phyloP scores from a whole-genome alignment of 2,888 invertebrate species.

The Limulus polyphemus region DNA sequence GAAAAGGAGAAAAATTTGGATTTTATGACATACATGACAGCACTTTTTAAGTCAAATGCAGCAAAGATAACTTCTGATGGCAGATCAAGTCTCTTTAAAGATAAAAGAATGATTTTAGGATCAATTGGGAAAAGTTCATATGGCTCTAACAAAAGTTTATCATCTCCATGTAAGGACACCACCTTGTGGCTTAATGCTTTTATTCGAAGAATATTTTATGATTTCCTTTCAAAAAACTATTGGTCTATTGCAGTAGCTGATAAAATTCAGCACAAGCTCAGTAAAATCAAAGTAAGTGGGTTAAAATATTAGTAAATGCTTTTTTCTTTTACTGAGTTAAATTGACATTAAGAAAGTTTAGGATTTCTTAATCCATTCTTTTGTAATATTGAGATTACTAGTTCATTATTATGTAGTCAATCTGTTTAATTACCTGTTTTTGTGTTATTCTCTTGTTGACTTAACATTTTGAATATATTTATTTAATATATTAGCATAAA shows the following conservation, averaged over 20 bases:
- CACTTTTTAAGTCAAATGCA: not conserved
- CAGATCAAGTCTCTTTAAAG: not conserved
- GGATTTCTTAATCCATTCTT: too few species aligned
- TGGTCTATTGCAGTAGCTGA: constrained; percentile 58
- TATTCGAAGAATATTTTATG: constrained; percentile 63
- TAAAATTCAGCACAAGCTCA: constrained; percentile 71
- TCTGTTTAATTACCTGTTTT: too few species aligned
- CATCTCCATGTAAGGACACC: not conserved
- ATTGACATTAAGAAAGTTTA: too few species aligned
- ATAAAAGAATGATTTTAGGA: too few species aligned
- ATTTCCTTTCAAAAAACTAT: constrained; percentile 58
- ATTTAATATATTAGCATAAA: too few species aligned
- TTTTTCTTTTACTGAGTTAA: too few species aligned
- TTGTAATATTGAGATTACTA: too few species aligned
- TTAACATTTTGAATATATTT: too few species aligned
- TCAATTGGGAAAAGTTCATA: not conserved
- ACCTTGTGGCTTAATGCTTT: constrained; percentile 59
- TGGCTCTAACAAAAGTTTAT: not conserved
- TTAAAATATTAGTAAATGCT: not conserved
- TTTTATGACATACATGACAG: not conserved
- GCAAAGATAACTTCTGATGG: not conserved
- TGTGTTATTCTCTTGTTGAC: too few species aligned
- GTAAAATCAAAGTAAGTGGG: constrained; percentile 61
- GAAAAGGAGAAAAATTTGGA: not conserved
- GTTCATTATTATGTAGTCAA: too few species aligned